Evolutionary conservation across 2,888 invertebrate species (phyloP).

Genomic region (Ormyrus rosae): DNA sequence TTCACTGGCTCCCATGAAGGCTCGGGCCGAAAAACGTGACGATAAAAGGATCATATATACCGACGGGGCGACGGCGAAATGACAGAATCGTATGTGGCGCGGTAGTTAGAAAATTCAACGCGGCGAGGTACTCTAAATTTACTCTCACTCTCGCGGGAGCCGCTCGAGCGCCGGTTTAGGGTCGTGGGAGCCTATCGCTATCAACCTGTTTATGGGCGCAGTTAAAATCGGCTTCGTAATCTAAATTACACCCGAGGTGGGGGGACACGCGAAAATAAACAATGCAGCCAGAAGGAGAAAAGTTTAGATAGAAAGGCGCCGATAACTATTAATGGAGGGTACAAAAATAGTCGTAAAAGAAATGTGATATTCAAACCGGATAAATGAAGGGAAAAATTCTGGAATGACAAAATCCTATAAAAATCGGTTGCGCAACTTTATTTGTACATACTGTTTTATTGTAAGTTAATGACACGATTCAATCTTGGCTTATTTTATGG

Average conservation of each 20-base stretch:
- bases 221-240: conserved; percentile 52
- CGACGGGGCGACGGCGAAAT: not conserved
- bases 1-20: too few species aligned
- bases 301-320: conserved; percentile 26
- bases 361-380: not conserved
- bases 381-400: not conserved
- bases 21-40: too few species aligned
- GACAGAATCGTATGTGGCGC: not conserved
- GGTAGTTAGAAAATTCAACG: conserved; percentile 32
- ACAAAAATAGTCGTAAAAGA: not conserved
- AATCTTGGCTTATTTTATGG: too few species aligned
- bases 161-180: conserved; percentile 12
- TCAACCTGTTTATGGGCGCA: conserved; percentile 50
- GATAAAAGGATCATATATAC: too few species aligned
- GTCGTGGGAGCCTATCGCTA: conserved; percentile 47
- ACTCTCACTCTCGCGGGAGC: conserved; percentile 33
- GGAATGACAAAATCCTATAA: too few species aligned
- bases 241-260: conserved; percentile 21
- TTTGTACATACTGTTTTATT: too few species aligned
- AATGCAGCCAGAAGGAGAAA: conserved; percentile 20
- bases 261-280: conserved; percentile 37
- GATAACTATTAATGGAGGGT: conserved; percentile 6
- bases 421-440: too few species aligned
- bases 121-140: conserved; percentile 35
- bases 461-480: too few species aligned